phyloP scores from a whole-genome alignment of 2,113 vertebrate species.

The Aleadryas rufinucha region DNA sequence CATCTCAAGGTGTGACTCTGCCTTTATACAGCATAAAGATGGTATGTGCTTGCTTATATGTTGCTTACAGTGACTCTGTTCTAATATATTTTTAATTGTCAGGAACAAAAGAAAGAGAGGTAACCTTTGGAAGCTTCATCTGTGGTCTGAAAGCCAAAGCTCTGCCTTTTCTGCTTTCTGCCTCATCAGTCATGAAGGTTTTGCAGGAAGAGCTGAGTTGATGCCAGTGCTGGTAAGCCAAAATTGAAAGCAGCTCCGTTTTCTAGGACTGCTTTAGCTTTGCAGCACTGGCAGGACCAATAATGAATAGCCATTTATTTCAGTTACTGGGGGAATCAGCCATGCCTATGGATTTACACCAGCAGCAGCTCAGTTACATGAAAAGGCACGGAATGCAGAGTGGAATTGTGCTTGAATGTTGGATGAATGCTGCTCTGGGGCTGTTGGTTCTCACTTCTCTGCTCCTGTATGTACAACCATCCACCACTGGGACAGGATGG shows the following conservation, averaged over 20 bases:
- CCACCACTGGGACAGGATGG: neutral
- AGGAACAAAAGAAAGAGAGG: neutral
- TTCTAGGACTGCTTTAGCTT: neutral
- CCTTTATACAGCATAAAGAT: neutral
- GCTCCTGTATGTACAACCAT: rapidly evolving
- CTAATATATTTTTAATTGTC: neutral
- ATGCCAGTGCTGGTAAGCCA: neutral
- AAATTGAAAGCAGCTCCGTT: neutral
- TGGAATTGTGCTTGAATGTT: neutral
- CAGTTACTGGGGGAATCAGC: neutral
- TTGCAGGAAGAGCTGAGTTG: neutral
- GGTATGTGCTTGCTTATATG: neutral
- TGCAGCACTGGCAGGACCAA: neutral
- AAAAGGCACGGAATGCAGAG: neutral
- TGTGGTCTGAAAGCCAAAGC: neutral
- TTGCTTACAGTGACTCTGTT: neutral
- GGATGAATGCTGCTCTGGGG: neutral
- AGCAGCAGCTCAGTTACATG: neutral
- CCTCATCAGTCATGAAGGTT: neutral
- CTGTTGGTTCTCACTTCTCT: neutral
- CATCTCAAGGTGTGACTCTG: neutral
- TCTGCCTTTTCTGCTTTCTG: neutral
- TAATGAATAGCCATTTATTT: neutral
- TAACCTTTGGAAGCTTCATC: neutral
- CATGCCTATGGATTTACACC: neutral